Evolutionary conservation across 2,888 invertebrate genomes (phyloP).

Genomic region (Empis stercorea): DNA sequence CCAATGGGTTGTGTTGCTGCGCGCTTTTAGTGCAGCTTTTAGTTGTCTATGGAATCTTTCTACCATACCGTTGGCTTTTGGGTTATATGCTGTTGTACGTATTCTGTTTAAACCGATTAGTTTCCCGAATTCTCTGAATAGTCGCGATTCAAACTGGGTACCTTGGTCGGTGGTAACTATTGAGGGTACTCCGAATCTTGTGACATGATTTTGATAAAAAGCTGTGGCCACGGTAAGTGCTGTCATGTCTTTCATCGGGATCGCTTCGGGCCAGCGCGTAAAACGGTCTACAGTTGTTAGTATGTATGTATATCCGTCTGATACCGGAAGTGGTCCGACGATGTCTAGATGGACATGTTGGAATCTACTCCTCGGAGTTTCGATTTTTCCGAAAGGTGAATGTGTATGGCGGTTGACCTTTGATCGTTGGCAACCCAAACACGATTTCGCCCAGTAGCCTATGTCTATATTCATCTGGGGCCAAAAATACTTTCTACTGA

Average conservation of each 20-base stretch:
- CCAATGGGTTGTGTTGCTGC: too few species aligned
- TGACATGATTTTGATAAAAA: too few species aligned
- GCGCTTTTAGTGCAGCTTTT: constrained; percentile 22
- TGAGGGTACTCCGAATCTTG: background rate
- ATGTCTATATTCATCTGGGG: constrained; percentile 3
- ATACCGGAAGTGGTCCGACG: background rate
- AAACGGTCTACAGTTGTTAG: constrained; percentile 1
- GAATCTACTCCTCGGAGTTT: background rate
- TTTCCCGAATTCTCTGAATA: constrained; percentile 13
- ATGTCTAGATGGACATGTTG: background rate
- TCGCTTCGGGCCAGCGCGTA: background rate
- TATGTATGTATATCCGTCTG: background rate
- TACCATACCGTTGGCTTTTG: constrained; percentile 28
- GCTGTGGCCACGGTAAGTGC: background rate
- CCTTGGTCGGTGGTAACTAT: constrained; percentile 9
- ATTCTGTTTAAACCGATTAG: constrained; percentile 17
- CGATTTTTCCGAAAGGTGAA: background rate
- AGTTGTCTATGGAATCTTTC: constrained; percentile 29
- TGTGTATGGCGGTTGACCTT: background rate
- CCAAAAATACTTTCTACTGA: constrained; percentile 8
- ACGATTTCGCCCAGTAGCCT: background rate
- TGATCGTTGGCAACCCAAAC: background rate
- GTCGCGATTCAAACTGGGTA: too few species aligned
- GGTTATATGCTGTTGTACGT: constrained; percentile 25
- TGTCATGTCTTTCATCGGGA: too few species aligned